These are phyloP conservation scores for Dinoponera quadriceps DNA, from an alignment of 1,140 invertebrate genomes.

Conservation along the genomic window DNA sequence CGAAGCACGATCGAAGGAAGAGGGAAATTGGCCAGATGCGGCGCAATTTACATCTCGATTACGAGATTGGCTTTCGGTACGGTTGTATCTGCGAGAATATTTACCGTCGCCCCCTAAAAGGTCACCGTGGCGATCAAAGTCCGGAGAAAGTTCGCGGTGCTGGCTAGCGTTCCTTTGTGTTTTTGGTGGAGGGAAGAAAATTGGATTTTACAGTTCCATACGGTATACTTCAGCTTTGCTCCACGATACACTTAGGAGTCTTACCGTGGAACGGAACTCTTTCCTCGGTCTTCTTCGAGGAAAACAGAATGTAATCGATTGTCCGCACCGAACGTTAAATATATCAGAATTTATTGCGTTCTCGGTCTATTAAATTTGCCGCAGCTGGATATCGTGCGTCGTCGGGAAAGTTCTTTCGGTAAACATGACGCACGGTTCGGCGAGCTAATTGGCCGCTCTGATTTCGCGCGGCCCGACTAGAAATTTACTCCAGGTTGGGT, in stretches of 20 bases:
- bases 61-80: conserved; percentile 61
- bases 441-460: no score
- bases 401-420: not conserved
- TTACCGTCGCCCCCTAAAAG: conserved; percentile 35
- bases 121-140: conserved; percentile 17
- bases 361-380: not conserved
- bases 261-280: not conserved
- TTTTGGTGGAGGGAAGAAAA: conserved; percentile 23
- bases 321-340: not conserved
- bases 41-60: conserved; percentile 68
- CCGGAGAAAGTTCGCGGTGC: not conserved
- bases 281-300: not conserved
- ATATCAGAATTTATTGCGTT: not conserved
- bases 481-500: no score
- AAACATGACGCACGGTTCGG: no score
- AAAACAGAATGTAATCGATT: not conserved
- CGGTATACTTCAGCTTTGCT: conserved; percentile 8
- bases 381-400: no score
- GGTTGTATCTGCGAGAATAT: conserved; percentile 39
- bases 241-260: not conserved
- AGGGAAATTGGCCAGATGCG: conserved; percentile 40
- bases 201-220: conserved; percentile 19
- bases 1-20: not conserved
- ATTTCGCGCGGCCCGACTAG: no score
- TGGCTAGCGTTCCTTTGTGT: not conserved